Base-by-base conservation (phyloP, 2,888 invertebrate species). In the Camptogramma bilineatum region DNA sequence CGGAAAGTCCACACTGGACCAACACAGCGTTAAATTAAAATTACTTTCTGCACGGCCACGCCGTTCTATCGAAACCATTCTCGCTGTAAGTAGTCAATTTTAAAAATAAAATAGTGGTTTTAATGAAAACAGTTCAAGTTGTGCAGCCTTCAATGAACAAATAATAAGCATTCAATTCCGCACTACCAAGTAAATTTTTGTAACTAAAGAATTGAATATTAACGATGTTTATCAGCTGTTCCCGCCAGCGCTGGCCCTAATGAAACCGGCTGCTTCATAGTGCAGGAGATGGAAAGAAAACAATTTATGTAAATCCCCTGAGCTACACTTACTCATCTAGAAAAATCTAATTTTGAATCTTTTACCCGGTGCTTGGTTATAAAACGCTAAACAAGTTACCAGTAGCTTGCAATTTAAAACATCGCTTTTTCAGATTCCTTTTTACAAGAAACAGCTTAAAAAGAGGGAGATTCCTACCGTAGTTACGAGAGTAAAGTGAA, bases 341-440 rank as follows among this genome's bases (percentile, higher is more conserved):
- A 47, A 59, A 59, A 52, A 52, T 52, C 47, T 59, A 53, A 60
- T 60, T 48, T 53, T 52, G 18, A 60, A 52, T 52, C 19, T 52
- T 47, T 39, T 48, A 53, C 48, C 48, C 9, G 17, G 34, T 17
- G 53, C 53, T 42, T 53, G 39, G 46, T 46, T 57, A 34, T 52
- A 47, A 28, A 54, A 54, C n/a, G 17, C 21, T 46, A 51, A 44
- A 56, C 48, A 57, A 57, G 57, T 8, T 28, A 21, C 2, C 21
- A n/a, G n/a, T 21, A 28, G 28, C 39, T 57, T 24, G 46, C 46
- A 57, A 57, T 59, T 42, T 55, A 55, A 44, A 55, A 61, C 58
- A 51, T 44, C 47, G 53, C 19, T 60, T 48, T 60, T 60, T n/a
- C 24, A 60, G 60, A 17, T 19, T 47, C 16, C 47, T 60, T 47